These are phyloP conservation scores for Amphimallon solstitiale DNA, from an alignment of 2,888 invertebrate genomes.

Conservation along the genomic window DNA sequence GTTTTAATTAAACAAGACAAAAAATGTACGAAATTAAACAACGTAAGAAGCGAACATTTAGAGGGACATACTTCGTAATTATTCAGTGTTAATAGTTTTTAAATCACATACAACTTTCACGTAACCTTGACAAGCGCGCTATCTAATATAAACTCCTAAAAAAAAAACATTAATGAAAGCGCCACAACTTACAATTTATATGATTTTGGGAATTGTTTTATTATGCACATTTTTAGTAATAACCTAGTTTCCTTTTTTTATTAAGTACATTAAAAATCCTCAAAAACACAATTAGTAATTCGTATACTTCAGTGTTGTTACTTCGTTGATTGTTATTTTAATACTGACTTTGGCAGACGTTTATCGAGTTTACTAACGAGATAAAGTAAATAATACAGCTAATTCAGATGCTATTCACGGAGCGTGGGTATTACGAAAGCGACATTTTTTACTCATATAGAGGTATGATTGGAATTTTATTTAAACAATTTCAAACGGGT, in stretches of 20 bases:
- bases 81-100: constrained; percentile 22
- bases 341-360: no score
- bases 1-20: neutral
- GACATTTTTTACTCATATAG: constrained; percentile 2
- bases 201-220: neutral
- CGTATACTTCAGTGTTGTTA: no score
- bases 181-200: neutral
- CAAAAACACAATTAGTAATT: no score
- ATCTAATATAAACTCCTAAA: neutral
- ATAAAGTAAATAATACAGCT: neutral
- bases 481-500: constrained; percentile 2
- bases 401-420: neutral
- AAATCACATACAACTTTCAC: constrained; percentile 24
- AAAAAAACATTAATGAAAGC: constrained; percentile 6
- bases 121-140: constrained; percentile 6
- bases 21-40: neutral
- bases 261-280: no score
- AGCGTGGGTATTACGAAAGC: constrained; percentile 3
- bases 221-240: neutral
- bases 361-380: no score
- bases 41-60: neutral
- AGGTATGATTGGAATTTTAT: constrained; percentile 18
- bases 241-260: no score
- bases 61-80: neutral
- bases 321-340: no score